A percentile compares a stretch with the other conserved stretches of the same genome.
Conservation (phyloP, 2,888 invertebrate species). For the Hypselothyrea guttata region DNA sequence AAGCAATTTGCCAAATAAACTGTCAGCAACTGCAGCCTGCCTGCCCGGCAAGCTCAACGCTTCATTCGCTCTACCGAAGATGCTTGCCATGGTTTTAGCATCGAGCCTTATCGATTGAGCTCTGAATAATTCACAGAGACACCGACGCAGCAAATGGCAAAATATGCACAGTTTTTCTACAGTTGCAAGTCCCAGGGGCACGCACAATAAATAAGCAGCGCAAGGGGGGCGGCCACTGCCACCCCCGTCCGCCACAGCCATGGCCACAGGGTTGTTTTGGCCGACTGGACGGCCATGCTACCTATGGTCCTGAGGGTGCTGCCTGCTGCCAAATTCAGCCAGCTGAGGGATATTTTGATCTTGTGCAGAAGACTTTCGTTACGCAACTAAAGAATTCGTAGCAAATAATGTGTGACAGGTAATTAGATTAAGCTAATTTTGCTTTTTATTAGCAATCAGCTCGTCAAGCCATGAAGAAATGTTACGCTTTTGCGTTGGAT, state of each 20-base stretch:
- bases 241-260: not conserved
- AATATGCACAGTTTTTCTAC: constrained; percentile 53
- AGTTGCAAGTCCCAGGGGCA: constrained; percentile 58
- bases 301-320: constrained; percentile 3
- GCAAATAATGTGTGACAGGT: constrained; percentile 77
- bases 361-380: constrained; percentile 37
- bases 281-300: not conserved
- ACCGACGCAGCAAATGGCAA: constrained; percentile 10
- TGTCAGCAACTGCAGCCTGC: constrained; percentile 63
- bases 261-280: constrained; percentile 33
- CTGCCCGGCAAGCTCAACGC: not conserved
- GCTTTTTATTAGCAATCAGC: constrained; percentile 73
- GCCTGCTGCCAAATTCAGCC: not conserved
- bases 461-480: constrained; percentile 16
- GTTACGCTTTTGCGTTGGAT: constrained; percentile 25
- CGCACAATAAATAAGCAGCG: constrained; percentile 71
- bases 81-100: constrained; percentile 49
- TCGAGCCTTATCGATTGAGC: constrained; percentile 63
- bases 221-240: constrained; percentile 16
- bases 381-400: constrained; percentile 10
- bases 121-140: constrained; percentile 71
- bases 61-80: constrained; percentile 14
- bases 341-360: constrained; percentile 11
- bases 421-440: constrained; percentile 80
- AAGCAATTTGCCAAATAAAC: constrained; percentile 80